Percentiles rank a stretch among this genome's conserved stretches.
phyloP scores from a whole-genome alignment of 2,113 vertebrate genomes.

The Pelecanoides urinatrix region DNA sequence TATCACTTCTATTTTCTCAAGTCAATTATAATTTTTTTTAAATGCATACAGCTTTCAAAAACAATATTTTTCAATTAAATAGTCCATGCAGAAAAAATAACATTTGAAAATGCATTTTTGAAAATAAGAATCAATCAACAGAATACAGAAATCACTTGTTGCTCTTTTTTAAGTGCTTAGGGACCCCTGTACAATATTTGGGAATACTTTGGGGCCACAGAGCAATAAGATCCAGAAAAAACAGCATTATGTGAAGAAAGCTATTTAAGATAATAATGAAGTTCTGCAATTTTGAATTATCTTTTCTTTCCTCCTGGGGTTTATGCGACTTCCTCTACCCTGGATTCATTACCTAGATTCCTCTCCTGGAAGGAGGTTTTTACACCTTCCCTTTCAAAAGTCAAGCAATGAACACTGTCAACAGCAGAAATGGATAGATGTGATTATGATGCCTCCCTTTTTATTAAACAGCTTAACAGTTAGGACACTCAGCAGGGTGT shows the following conservation, averaged over 20 bases:
- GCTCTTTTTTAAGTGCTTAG: neutral
- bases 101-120: neutral
- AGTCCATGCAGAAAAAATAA: neutral
- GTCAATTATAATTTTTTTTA: neutral
- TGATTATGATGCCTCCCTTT: neutral
- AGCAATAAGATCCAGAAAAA: neutral
- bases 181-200: neutral
- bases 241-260: neutral
- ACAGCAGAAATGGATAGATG: neutral
- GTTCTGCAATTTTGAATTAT: neutral
- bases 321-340: neutral
- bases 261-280: neutral
- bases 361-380: neutral
- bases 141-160: neutral
- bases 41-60: neutral
- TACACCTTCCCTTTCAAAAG: neutral
- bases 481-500: neutral
- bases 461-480: neutral
- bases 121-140: neutral
- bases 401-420: neutral
- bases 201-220: neutral
- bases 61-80: neutral
- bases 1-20: neutral
- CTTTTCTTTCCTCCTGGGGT: neutral
- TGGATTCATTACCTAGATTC: neutral